Evolutionary conservation across 2,888 invertebrate genomes (phyloP).

Genomic region (Microctonus aethiopoides): DNA sequence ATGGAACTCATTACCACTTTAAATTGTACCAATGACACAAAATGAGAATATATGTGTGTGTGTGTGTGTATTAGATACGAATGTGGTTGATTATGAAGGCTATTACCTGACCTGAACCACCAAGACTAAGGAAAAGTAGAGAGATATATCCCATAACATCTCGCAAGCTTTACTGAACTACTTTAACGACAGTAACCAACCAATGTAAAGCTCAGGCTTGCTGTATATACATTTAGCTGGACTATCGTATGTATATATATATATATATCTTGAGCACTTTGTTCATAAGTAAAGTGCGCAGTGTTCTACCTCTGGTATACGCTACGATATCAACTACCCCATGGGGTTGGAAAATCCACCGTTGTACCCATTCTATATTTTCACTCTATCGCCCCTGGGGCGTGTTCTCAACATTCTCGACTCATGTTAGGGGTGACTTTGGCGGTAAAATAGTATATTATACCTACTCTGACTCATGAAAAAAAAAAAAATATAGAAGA

Average conservation of each 20-base stretch:
- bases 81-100: not conserved
- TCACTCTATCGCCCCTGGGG: conserved; percentile 5
- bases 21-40: not conserved
- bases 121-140: not conserved
- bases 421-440: not conserved
- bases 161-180: not conserved
- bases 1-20: not conserved
- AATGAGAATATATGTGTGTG: not conserved
- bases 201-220: not conserved
- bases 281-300: conserved; percentile 12
- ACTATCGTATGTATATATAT: not conserved
- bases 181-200: not conserved
- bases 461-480: not conserved
- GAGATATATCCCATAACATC: not conserved
- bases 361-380: conserved; percentile 5
- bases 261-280: conserved; percentile 11
- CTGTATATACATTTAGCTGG: not conserved
- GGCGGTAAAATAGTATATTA: not conserved
- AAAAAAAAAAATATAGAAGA: not conserved
- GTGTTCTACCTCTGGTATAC: conserved; percentile 1
- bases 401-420: not conserved
- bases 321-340: not conserved
- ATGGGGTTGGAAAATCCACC: conserved; percentile 14
- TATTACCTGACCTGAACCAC: not conserved
- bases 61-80: not conserved